Conservation (phyloP, 2,797 vertebrate species). For the Lepilemur septentrionalis region DNA sequence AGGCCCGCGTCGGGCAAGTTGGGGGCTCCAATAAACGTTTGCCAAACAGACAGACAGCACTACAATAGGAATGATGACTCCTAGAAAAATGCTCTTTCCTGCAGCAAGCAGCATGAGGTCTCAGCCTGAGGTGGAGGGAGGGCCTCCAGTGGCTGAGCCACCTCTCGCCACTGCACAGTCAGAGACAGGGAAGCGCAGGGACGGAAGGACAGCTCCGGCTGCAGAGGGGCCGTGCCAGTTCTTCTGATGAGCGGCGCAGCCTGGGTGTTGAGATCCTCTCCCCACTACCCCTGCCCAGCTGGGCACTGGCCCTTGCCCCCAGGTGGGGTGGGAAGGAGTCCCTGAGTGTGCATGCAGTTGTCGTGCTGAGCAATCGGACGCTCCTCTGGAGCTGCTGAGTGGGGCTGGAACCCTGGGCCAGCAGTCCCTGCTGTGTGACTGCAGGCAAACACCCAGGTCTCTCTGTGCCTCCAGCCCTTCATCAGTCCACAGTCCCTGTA, state of each 20-base stretch:
- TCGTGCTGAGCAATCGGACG: background rate
- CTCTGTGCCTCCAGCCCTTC: background rate
- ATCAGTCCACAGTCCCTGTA: background rate
- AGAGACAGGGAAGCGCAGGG: background rate
- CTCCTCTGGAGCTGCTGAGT: background rate
- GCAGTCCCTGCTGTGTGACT: background rate
- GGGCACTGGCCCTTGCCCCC: background rate
- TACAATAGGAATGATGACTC: background rate
- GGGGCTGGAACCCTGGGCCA: background rate
- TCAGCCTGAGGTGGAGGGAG: background rate
- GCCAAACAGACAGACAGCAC: accelerated
- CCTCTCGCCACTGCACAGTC: accelerated
- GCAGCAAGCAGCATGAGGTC: background rate
- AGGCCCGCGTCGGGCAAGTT: background rate
- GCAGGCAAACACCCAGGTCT: background rate
- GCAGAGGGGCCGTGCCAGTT: background rate
- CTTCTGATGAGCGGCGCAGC: background rate
- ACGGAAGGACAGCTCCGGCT: accelerated
- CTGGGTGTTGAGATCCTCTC: background rate
- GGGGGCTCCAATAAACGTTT: background rate
- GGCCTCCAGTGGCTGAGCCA: background rate
- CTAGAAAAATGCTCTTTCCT: background rate
- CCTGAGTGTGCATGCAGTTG: too few relatives aligned
- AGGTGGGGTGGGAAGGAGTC: background rate
- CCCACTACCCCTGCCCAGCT: background rate